These are phyloP conservation scores for Thunnus maccoyii DNA, from an alignment of 2,113 vertebrate genomes.

Conservation along the genomic window DNA sequence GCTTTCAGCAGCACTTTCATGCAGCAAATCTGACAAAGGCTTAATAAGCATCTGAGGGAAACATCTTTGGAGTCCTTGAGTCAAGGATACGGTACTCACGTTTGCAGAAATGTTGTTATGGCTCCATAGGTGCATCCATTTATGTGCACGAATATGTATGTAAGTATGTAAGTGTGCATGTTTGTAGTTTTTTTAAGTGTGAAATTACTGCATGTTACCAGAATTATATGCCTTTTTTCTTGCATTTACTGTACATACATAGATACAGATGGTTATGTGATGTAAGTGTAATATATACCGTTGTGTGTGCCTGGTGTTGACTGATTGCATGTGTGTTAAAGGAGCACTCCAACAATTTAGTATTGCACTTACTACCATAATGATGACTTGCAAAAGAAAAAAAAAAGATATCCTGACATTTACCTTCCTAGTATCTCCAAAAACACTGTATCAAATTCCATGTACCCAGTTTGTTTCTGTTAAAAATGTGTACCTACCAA, in stretches of 20 bases:
- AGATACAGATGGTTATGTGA: background rate
- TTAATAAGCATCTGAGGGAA: conserved; percentile 23
- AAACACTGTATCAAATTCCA: background rate
- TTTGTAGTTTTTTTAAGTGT: background rate
- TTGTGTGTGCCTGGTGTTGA: conserved; percentile 1
- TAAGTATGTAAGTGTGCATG: background rate
- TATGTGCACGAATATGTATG: background rate
- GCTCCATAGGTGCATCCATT: conserved; percentile 6
- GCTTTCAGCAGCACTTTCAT: conserved; percentile 27
- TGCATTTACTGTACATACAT: background rate
- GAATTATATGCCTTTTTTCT: background rate
- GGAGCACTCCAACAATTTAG: background rate
- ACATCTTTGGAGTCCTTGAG: conserved; percentile 23
- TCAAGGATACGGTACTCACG: conserved; percentile 31
- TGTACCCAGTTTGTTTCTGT: background rate
- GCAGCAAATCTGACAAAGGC: conserved; percentile 27
- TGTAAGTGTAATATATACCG: conserved; percentile 1
- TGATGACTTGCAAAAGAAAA: too few relatives aligned
- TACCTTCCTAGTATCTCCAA: background rate
- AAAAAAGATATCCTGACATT: background rate
- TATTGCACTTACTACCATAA: background rate
- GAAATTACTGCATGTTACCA: background rate
- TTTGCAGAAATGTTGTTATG: background rate
- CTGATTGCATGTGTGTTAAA: conserved; percentile 3
- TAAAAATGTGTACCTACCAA: background rate